Percentiles rank a stretch among this genome's conserved stretches.
These are phyloP conservation scores for Eulemur albifrons DNA, from an alignment of 2,797 vertebrate species.

Conservation along the genomic window DNA sequence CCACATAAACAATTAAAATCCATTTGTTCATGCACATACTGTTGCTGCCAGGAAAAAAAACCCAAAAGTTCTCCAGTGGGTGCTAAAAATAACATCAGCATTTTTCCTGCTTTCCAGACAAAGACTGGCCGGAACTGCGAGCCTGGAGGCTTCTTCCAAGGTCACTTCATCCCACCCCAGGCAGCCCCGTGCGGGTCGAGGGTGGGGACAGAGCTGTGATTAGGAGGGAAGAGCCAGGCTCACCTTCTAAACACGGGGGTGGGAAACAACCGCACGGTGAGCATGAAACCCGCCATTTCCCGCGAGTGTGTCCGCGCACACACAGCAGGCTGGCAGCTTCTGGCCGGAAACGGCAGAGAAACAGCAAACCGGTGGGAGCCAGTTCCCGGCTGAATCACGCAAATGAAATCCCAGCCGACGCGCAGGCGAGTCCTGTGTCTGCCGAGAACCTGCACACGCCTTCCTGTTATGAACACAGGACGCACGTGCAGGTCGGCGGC, in stretches of 20 bases:
- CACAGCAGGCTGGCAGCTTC: neutral
- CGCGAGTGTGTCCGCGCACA: neutral
- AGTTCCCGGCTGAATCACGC: neutral
- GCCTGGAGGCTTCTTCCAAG: neutral
- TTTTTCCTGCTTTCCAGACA: neutral
- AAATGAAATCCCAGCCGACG: neutral
- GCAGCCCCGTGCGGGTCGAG: too few species aligned
- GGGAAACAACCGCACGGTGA: neutral
- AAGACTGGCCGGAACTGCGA: neutral
- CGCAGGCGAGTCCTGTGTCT: neutral
- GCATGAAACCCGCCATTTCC: neutral
- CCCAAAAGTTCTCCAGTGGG: neutral
- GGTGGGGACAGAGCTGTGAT: neutral
- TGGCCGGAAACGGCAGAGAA: neutral
- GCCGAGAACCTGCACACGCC: neutral
- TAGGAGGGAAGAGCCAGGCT: accelerated
- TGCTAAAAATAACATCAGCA: neutral
- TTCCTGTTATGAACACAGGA: constrained; percentile 60
- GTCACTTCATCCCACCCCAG: neutral
- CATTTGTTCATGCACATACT: accelerated
- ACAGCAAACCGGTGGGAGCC: accelerated
- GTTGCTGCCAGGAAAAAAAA: neutral
- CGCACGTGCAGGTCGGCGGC: neutral
- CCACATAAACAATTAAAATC: neutral
- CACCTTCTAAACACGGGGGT: neutral